phyloP scores from a whole-genome alignment of 2,888 invertebrate genomes.

The Eustalomyia histrio region DNA sequence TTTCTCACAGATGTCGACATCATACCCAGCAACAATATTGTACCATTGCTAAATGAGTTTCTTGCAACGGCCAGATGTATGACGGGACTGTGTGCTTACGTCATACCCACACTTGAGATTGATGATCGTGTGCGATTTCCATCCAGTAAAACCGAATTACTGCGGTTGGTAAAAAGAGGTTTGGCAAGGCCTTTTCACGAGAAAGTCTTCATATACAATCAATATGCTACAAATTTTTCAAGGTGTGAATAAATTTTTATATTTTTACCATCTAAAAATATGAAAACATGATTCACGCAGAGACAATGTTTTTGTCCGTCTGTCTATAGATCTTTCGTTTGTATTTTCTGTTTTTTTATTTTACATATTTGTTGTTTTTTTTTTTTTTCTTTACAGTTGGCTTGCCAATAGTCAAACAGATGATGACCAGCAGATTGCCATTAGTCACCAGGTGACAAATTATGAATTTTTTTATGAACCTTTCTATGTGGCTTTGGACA shows the following conservation, averaged over 20 bases:
- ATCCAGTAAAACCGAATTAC: conserved; percentile 87
- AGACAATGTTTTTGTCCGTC: conserved; percentile 25
- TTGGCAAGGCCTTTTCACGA: conserved; percentile 93
- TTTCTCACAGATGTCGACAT: conserved; percentile 94
- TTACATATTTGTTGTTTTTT: not conserved
- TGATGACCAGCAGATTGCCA: conserved; percentile 78
- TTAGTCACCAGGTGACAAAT: conserved; percentile 92
- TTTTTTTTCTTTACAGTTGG: conserved; percentile 68
- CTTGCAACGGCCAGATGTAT: conserved; percentile 81
- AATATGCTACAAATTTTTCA: conserved; percentile 94
- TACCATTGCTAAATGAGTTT: conserved; percentile 86
- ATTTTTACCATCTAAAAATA: conserved; percentile 17
- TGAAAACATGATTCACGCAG: conserved; percentile 48
- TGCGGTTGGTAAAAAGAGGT: conserved; percentile 88
- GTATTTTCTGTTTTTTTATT: not conserved
- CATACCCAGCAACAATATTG: conserved; percentile 88
- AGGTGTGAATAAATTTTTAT: conserved; percentile 80
- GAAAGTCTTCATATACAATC: conserved; percentile 95
- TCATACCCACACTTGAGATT: conserved; percentile 93
- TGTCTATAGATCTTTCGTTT: conserved; percentile 4
- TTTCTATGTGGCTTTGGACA: conserved; percentile 92
- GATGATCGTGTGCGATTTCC: conserved; percentile 90
- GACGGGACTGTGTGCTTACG: conserved; percentile 87
- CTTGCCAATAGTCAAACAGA: conserved; percentile 67
- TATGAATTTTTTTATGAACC: conserved; percentile 94